Percentiles rank a stretch among this genome's conserved stretches.
Conservation (phyloP, 2,113 vertebrate genomes). For the Murina feae region DNA sequence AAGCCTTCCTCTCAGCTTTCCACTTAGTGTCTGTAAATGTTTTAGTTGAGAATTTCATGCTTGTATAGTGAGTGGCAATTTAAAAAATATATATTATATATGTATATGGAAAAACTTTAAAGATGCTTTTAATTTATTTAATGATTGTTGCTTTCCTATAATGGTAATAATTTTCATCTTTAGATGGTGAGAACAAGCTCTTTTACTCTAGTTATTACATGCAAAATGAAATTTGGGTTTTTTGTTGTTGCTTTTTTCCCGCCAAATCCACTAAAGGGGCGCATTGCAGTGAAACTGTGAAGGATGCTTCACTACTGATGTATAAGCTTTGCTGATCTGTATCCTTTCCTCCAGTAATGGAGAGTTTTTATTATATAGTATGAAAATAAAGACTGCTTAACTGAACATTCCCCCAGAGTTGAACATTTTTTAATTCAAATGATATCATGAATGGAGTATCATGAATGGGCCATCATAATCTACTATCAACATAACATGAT, state of each 20-base stretch:
- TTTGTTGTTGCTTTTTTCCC: neutral
- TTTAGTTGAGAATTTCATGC: slow-evolving; percentile 79
- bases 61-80: slow-evolving; percentile 86
- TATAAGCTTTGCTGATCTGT: slow-evolving; percentile 59
- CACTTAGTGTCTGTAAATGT: slow-evolving; percentile 79
- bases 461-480: neutral
- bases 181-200: slow-evolving; percentile 24
- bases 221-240: neutral
- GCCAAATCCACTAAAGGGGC: neutral
- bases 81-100: slow-evolving; percentile 74
- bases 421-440: neutral
- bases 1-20: slow-evolving; percentile 35
- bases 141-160: slow-evolving; percentile 79
- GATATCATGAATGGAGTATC: neutral
- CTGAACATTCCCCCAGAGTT: slow-evolving; percentile 35
- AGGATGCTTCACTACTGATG: slow-evolving; percentile 63
- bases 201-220: slow-evolving; percentile 7
- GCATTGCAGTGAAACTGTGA: slow-evolving; percentile 3
- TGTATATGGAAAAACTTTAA: slow-evolving; percentile 90
- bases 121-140: slow-evolving; percentile 93
- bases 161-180: slow-evolving; percentile 49
- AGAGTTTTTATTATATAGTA: slow-evolving; percentile 66
- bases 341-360: slow-evolving; percentile 50
- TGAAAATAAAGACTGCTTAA: slow-evolving; percentile 83
- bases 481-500: neutral